phyloP scores from a whole-genome alignment of 1,140 invertebrate species.

The Drosophila paulistorum region DNA sequence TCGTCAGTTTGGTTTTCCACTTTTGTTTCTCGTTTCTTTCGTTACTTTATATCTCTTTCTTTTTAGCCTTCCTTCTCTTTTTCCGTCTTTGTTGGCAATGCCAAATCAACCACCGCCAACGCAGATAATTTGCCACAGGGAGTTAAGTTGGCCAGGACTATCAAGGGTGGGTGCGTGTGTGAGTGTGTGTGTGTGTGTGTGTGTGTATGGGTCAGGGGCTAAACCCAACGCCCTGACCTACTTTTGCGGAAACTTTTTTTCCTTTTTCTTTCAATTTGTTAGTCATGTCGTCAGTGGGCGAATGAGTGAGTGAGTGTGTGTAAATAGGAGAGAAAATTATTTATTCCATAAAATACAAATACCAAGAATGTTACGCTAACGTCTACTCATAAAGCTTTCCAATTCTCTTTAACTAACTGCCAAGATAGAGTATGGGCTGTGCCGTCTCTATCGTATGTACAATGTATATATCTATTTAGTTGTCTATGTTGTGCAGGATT shows the following conservation, averaged over 20 bases:
- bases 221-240: slow-evolving; percentile 69
- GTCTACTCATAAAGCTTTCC: slow-evolving; percentile 69
- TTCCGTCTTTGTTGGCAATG: slow-evolving; percentile 58
- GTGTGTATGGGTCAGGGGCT: slow-evolving; percentile 32
- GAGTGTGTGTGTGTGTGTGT: slow-evolving; percentile 10
- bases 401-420: slow-evolving; percentile 49
- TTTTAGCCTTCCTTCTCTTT: slow-evolving; percentile 1
- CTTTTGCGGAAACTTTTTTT: slow-evolving; percentile 49
- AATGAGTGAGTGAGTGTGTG: slow-evolving; percentile 21
- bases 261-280: slow-evolving; percentile 65
- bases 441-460: too few relatives aligned
- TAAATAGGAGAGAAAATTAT: slow-evolving; percentile 49
- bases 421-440: slow-evolving; percentile 7
- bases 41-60: neutral
- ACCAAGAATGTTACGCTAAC: slow-evolving; percentile 59
- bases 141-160: slow-evolving; percentile 32
- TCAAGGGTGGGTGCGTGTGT: slow-evolving; percentile 5
- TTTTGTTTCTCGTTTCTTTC: slow-evolving; percentile 37
- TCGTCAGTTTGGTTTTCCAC: slow-evolving; percentile 73
- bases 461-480: neutral
- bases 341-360: slow-evolving; percentile 73
- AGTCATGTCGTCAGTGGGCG: slow-evolving; percentile 29
- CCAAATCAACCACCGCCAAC: slow-evolving; percentile 73
- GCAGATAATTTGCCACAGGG: slow-evolving; percentile 76
- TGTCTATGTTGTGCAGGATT: slow-evolving; percentile 19